phyloP scores from a whole-genome alignment of 2,113 vertebrate genomes.

The Chrysemys picta region DNA sequence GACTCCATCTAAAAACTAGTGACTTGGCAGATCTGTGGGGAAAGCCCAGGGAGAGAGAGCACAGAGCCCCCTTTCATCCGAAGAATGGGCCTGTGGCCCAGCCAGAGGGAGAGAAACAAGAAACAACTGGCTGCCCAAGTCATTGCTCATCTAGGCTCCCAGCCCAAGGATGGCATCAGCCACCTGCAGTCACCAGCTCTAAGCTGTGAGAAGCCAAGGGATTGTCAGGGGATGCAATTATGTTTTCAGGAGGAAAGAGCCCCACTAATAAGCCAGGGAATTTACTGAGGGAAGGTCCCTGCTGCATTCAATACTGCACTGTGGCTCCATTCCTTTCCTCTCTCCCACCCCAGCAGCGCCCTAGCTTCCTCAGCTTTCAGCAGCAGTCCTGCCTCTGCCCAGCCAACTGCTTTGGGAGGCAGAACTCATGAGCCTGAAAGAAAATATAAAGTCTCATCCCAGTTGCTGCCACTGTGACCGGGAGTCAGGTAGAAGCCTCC shows the following conservation, averaged over 20 bases:
- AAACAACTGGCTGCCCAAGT: background rate
- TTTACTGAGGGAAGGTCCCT: too few relatives aligned
- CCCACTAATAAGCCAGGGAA: too few relatives aligned
- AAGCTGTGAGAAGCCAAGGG: accelerated
- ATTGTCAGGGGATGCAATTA: too few relatives aligned
- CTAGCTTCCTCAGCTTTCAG: background rate
- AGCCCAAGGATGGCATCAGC: background rate
- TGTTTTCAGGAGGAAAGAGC: too few relatives aligned
- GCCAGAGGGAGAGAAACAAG: background rate
- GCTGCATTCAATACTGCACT: too few relatives aligned
- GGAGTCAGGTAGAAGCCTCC: accelerated
- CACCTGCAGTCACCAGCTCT: background rate
- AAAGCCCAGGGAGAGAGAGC: too few relatives aligned
- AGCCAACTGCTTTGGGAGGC: too few relatives aligned
- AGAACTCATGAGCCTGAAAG: too few relatives aligned
- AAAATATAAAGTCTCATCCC: too few relatives aligned
- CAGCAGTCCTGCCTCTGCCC: background rate
- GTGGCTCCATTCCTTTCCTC: background rate
- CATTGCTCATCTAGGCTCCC: background rate
- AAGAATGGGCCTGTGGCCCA: background rate
- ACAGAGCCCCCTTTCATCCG: background rate
- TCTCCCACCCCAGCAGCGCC: background rate
- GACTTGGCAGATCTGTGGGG: too few relatives aligned
- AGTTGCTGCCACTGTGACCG: accelerated
- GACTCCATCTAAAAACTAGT: too few relatives aligned